Conservation (phyloP, 1,140 invertebrate species). For the Psilanteris sp. region DNA sequence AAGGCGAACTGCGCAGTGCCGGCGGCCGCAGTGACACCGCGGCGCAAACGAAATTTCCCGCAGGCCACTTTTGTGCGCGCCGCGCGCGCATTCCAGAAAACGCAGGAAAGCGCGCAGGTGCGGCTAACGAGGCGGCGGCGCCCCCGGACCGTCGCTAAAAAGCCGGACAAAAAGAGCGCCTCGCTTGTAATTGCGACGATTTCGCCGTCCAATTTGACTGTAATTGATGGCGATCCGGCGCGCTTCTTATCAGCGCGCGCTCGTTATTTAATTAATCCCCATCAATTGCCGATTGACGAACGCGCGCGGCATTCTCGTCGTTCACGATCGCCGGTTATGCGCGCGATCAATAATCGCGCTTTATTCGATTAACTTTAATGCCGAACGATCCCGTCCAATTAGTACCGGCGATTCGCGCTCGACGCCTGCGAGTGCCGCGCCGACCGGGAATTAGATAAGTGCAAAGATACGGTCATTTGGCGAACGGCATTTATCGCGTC, state of each 20-base stretch:
- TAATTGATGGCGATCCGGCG: slow-evolving; percentile 37
- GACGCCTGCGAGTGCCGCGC: slow-evolving; percentile 62
- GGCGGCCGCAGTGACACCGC: no score
- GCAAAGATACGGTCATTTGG: slow-evolving; percentile 63
- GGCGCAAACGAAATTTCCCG: no score
- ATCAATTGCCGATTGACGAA: slow-evolving; percentile 43
- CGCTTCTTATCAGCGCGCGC: slow-evolving; percentile 20
- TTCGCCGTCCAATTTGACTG: slow-evolving; percentile 26
- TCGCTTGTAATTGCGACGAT: slow-evolving; percentile 7
- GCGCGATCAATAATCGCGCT: slow-evolving; percentile 53
- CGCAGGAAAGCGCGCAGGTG: no score
- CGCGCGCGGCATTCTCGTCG: slow-evolving; percentile 12
- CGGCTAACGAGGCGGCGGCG: no score
- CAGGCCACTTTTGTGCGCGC: no score
- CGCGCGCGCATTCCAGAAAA: no score
- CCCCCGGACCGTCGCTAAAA: no score
- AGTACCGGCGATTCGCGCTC: slow-evolving; percentile 60
- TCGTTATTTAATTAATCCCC: slow-evolving; percentile 58
- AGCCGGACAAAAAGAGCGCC: no score
- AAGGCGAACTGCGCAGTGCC: no score
- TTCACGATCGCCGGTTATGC: slow-evolving; percentile 25
- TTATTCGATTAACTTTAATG: slow-evolving; percentile 63
- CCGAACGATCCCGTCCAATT: slow-evolving; percentile 63
- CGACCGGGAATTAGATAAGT: slow-evolving; percentile 64
- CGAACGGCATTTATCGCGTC: slow-evolving; percentile 58